These are phyloP conservation scores for Odontesthes bonariensis DNA, from an alignment of 2,113 vertebrate genomes.

Conservation along the genomic window DNA sequence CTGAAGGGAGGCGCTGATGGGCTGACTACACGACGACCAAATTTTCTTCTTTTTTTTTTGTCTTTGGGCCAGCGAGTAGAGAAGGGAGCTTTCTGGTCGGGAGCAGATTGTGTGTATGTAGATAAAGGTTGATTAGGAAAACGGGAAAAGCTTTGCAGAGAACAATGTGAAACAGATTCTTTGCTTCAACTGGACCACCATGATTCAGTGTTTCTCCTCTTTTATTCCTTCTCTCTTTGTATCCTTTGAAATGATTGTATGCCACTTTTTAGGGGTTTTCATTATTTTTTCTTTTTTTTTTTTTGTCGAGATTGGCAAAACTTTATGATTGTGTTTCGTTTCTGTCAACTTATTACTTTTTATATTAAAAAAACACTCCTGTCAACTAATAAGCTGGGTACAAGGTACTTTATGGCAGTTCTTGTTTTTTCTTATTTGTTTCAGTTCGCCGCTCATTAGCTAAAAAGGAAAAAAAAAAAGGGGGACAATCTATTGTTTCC, in stretches of 20 bases:
- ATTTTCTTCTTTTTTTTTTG: constrained; percentile 56
- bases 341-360: constrained; percentile 88
- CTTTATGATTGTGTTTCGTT: constrained; percentile 84
- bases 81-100: constrained; percentile 72
- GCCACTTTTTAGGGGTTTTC: constrained; percentile 84
- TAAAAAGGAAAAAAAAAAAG: constrained; percentile 50
- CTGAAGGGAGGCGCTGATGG: constrained; percentile 64
- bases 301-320: constrained; percentile 82
- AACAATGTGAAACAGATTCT: constrained; percentile 85
- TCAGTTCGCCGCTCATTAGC: constrained; percentile 79
- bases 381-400: constrained; percentile 91
- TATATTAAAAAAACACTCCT: constrained; percentile 90
- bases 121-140: constrained; percentile 68
- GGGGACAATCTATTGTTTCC: constrained; percentile 79
- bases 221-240: constrained; percentile 63
- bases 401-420: constrained; percentile 88
- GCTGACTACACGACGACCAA: constrained; percentile 75
- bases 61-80: constrained; percentile 76
- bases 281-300: neutral
- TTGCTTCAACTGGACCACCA: constrained; percentile 83
- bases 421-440: constrained; percentile 67
- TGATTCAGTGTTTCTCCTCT: constrained; percentile 76
- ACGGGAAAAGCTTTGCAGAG: constrained; percentile 74
- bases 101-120: constrained; percentile 70
- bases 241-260: constrained; percentile 81